phyloP scores from a whole-genome alignment of 1,140 invertebrate genomes.

The Amphibalanus amphitrite region DNA sequence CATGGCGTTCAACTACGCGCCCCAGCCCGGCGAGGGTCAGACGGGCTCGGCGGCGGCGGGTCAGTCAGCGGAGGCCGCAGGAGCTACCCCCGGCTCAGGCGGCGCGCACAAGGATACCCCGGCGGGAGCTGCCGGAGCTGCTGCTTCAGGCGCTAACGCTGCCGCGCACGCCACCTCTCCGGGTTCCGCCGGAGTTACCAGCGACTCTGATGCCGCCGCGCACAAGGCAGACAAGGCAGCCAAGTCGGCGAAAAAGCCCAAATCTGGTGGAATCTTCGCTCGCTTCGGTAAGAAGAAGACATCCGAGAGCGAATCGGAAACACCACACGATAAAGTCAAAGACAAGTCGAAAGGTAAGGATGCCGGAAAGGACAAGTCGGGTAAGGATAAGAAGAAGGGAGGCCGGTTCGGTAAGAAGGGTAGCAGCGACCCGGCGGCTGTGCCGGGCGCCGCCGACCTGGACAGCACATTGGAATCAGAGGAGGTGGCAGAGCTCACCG shows the following conservation, averaged over 20 bases:
- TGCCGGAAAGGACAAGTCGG: neutral
- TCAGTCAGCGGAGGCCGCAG: slow-evolving; percentile 1
- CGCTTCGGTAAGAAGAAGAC: slow-evolving; percentile 15
- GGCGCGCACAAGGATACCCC: neutral
- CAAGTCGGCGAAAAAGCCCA: slow-evolving; percentile 14
- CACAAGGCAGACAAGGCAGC: slow-evolving; percentile 11
- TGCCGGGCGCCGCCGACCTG: neutral
- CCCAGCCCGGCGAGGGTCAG: slow-evolving; percentile 10
- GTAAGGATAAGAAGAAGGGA: neutral
- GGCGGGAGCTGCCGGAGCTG: slow-evolving; percentile 7
- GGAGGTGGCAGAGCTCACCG: slow-evolving; percentile 15
- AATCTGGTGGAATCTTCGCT: neutral
- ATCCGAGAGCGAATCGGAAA: slow-evolving; percentile 15
- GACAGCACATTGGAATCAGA: slow-evolving; percentile 8
- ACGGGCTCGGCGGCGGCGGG: slow-evolving; percentile 11
- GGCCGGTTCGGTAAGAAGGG: neutral
- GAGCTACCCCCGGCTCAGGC: slow-evolving; percentile 10
- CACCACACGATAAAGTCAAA: slow-evolving; percentile 10
- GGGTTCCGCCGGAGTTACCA: too few relatives aligned
- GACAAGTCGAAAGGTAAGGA: neutral
- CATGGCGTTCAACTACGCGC: slow-evolving; percentile 18
- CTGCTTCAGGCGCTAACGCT: neutral
- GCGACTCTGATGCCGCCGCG: too few relatives aligned
- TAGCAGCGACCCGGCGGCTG: neutral
- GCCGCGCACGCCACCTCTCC: too few relatives aligned